A percentile compares a stretch with the other conserved stretches of the same genome.
These are phyloP conservation scores for Cinara cedri DNA, from an alignment of 2,888 invertebrate genomes.

Conservation along the genomic window DNA sequence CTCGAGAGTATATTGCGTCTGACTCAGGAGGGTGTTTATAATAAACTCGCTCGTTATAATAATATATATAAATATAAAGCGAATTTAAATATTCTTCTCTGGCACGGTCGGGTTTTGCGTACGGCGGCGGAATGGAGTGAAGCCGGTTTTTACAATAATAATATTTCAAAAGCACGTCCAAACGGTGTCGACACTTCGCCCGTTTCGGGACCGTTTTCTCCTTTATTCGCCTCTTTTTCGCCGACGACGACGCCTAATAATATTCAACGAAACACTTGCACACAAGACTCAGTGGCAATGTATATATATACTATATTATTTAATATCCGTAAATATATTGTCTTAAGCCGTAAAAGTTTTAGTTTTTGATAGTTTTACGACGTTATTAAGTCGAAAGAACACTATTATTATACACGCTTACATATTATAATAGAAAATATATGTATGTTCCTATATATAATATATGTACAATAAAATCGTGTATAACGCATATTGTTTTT, in stretches of 20 bases:
- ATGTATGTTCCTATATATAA: no score
- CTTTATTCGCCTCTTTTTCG: not conserved
- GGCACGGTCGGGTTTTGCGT: conserved; percentile 44
- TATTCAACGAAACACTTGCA: conserved; percentile 5
- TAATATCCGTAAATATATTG: conserved; percentile 47
- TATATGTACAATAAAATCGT: conserved; percentile 18
- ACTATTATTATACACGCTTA: no score
- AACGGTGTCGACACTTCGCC: conserved; percentile 34
- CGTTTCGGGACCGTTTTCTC: not conserved
- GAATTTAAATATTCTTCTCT: conserved; percentile 51
- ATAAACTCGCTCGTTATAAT: conserved; percentile 23
- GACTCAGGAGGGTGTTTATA: conserved; percentile 34
- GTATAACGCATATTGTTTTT: conserved; percentile 19
- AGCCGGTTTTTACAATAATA: not conserved
- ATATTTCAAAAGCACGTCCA: conserved; percentile 50
- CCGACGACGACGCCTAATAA: conserved; percentile 7
- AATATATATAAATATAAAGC: not conserved
- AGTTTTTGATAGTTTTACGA: conserved; percentile 49
- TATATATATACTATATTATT: conserved; percentile 25
- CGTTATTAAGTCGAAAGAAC: conserved; percentile 42
- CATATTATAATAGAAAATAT: no score
- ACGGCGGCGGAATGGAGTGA: not conserved
- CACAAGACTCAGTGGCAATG: conserved; percentile 6
- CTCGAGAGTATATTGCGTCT: conserved; percentile 43
- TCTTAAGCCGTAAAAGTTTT: conserved; percentile 43